phyloP scores from a whole-genome alignment of 2,113 vertebrate genomes.

The Eolophus roseicapilla region DNA sequence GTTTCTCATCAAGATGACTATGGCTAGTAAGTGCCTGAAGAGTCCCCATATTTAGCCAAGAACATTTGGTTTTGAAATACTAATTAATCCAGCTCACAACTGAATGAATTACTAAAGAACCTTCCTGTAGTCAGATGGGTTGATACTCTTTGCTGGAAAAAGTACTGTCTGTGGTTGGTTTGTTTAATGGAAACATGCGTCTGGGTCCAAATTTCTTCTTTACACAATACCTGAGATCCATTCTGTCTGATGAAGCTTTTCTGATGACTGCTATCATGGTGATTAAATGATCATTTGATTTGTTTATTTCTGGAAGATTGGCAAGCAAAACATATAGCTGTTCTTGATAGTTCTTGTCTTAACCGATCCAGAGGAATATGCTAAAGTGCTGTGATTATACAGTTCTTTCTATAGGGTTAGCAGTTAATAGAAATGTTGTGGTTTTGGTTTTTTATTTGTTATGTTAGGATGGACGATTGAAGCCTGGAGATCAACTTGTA shows the following conservation, averaged over 20 bases:
- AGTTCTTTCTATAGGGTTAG: not conserved
- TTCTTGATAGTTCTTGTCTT: not conserved
- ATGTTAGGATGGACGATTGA: slow-evolving; percentile 88
- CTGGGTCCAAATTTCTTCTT: not conserved
- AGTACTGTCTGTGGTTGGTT: not conserved
- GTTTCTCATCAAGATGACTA: not conserved
- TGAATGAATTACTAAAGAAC: slow-evolving; percentile 19
- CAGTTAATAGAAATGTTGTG: not conserved
- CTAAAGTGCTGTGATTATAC: not conserved
- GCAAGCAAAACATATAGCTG: not conserved
- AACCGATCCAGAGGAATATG: not conserved
- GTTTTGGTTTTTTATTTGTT: not conserved
- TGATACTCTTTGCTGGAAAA: not conserved
- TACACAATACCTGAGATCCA: not conserved
- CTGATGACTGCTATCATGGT: not conserved
- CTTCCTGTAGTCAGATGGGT: not conserved
- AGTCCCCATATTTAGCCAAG: not conserved
- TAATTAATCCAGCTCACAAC: slow-evolving; percentile 18
- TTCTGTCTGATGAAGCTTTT: not conserved
- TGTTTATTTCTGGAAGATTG: not conserved
- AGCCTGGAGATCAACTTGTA: slow-evolving; percentile 90
- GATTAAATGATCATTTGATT: not conserved
- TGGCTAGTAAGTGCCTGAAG: not conserved
- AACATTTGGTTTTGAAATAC: slow-evolving; percentile 9
- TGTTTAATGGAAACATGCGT: not conserved